Base-by-base conservation (phyloP, 2,797 vertebrate genomes). In the Miichthys miiuy region DNA sequence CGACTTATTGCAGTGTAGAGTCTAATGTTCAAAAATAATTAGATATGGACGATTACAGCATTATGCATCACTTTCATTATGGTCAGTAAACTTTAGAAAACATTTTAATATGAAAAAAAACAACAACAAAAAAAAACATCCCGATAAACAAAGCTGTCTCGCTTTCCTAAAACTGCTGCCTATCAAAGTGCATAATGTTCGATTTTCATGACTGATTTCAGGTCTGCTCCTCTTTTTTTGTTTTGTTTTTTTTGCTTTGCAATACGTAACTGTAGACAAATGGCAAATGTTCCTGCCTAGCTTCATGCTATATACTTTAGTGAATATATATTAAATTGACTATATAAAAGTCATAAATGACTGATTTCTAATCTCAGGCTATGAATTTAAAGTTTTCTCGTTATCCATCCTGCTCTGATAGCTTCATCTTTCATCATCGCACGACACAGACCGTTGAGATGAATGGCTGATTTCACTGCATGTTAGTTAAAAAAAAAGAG, bases 141-240 rank as follows among this genome's bases (percentile, higher is more conserved):
- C 77, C 65, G 76, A 74, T 63, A 78, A 76, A 80, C 41, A 81
- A 89, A 85, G 54, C 80, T 72, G 69, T 66, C 55, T 47, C 44
- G 47, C 75, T 68, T 70, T 81, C 63, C 83, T 87, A 79, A 77
- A 93, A 87, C 80, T 79, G 83, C 79, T 89, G 87, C 86, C 84
- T 87, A 87, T 91, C 90, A 96, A 96, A 96, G 95, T 96, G 95
- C 95, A 94, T 94, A 95, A 91, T 93, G 89, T 92, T 83, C 30
- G 54, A 88, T 87, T 85, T 72, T 90, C 77, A 87, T 80, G 76
- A 89, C 82, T 81, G 79, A 60, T 68, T 83, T 86, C 62, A 56
- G 77, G 77, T 83, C 61, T 75, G 79, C 84, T 87, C 74, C 48
- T 81, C 68, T 75, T 30, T 80, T 64, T 74, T 78, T 34, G 8